A percentile compares a stretch with the other conserved stretches of the same genome.
Conservation (phyloP, 2,797 vertebrate genomes). For the Sebastes hubbsi region DNA sequence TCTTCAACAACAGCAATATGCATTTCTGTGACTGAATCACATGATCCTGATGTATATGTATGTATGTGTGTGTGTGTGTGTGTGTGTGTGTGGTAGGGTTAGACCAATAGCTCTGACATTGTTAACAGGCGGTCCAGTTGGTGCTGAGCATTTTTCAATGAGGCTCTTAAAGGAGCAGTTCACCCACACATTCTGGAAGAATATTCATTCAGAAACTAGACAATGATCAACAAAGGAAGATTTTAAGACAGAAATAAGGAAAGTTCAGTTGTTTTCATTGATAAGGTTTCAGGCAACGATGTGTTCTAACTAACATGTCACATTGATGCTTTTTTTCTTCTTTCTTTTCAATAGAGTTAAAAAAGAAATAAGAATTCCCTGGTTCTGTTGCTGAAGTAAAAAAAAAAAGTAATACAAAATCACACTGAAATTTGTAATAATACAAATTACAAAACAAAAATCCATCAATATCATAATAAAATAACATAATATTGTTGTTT, state of each 20-base stretch:
- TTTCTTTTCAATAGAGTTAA: not conserved
- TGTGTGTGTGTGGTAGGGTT: not conserved
- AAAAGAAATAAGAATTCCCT: not conserved
- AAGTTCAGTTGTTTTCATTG: not conserved
- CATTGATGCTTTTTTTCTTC: not conserved
- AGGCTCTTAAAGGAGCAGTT: conserved; percentile 11
- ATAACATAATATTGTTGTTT: not conserved
- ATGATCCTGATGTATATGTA: not conserved
- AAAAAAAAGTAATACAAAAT: not conserved
- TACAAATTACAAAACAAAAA: not conserved
- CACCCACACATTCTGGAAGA: not conserved
- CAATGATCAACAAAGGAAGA: not conserved
- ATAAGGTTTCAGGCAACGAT: not conserved
- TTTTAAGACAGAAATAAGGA: not conserved
- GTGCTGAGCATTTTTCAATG: not conserved
- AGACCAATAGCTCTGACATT: too few species aligned
- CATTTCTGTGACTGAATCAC: not conserved
- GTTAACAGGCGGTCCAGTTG: not conserved
- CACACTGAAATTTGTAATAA: not conserved
- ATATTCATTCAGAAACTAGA: not conserved
- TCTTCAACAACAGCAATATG: conserved; percentile 45
- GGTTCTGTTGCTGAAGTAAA: not conserved
- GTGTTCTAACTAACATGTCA: not conserved
- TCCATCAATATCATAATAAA: not conserved
- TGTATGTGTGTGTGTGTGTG: not conserved